Evolutionary conservation across 2,888 invertebrate genomes (phyloP), one percentile per base, ranked within the genome.

Genomic region (Caenorhabditis parvicauda): DNA sequence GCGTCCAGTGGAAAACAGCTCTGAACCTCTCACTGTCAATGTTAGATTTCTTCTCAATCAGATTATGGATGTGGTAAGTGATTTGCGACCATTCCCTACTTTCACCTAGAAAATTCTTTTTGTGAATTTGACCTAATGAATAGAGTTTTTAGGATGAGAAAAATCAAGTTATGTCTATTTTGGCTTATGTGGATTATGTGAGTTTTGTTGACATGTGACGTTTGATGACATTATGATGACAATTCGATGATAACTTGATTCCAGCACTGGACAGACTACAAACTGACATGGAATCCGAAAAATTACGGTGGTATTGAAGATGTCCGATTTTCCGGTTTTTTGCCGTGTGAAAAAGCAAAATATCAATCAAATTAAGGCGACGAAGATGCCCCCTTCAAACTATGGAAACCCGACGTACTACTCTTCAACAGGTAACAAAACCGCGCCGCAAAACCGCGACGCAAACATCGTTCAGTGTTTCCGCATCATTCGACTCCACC

Each of bases 241-340:
- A n/a, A n/a, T n/a, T n/a, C n/a, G n/a, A 24, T 3, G 35, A 45
- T 5, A n/a, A 17, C 2, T 35, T 28, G 27, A 24, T 46, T 70
- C 42, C 29, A 72, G 72, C 67, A 66, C 42, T 72, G 72, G 72
- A 62, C 57, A 21, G 72, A 72, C 50, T 72, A 72, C 52, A 72
- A 72, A 45, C 44, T 72, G 17, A 49, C 46, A 35, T 72, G 72
- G 72, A 66, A 72, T 58, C 72, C 72, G 2, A 52, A 53, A n/a
- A 43, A 48, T 37, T 72, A 66, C 27, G 72, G 72, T 0, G 66
- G 67, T 19, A 70, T 72, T 21, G 28, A 46, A 22, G 64, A 70
- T 48, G 61, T 67, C 6, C 52, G 69, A 9, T 67, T 70, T 44
- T 52, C 54, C 5, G 52, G 52, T 53, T 24, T 6, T 5, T 32